A percentile compares a stretch with the other conserved stretches of the same genome.
Conservation (phyloP, 2,797 vertebrate species). For the Neosilurus mollespiculum region DNA sequence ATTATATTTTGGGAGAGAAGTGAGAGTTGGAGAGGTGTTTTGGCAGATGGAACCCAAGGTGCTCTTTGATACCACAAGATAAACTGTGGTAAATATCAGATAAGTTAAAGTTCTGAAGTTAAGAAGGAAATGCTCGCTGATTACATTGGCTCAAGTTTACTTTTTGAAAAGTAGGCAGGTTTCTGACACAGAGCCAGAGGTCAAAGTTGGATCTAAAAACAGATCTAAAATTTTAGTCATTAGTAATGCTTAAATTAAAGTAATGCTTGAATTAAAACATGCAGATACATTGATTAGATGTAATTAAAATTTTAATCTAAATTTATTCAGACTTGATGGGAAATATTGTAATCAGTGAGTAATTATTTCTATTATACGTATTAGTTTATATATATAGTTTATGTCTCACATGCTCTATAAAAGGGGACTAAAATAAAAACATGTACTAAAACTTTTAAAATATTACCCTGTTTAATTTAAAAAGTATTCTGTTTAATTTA, state of each 20-base stretch:
- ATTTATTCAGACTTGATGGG: background rate
- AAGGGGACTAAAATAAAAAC: background rate
- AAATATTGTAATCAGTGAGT: background rate
- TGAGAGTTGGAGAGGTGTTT: no score
- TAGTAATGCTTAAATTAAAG: background rate
- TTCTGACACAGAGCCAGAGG: background rate
- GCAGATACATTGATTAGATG: background rate
- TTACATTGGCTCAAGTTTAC: conserved; percentile 1
- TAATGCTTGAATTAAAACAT: background rate
- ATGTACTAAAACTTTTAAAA: background rate
- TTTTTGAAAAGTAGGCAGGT: background rate
- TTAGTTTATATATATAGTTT: no score
- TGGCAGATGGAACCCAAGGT: no score
- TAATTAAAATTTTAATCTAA: background rate
- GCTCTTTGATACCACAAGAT: no score
- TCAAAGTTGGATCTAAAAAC: background rate
- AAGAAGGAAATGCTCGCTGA: background rate
- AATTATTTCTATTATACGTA: background rate
- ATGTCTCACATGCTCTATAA: background rate
- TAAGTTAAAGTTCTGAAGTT: no score
- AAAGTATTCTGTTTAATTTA: no score
- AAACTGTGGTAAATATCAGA: no score
- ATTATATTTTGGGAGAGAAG: no score
- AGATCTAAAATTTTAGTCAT: background rate
- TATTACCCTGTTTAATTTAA: background rate